Conservation (phyloP, 2,888 invertebrate genomes). For the Catocala sponsa region DNA sequence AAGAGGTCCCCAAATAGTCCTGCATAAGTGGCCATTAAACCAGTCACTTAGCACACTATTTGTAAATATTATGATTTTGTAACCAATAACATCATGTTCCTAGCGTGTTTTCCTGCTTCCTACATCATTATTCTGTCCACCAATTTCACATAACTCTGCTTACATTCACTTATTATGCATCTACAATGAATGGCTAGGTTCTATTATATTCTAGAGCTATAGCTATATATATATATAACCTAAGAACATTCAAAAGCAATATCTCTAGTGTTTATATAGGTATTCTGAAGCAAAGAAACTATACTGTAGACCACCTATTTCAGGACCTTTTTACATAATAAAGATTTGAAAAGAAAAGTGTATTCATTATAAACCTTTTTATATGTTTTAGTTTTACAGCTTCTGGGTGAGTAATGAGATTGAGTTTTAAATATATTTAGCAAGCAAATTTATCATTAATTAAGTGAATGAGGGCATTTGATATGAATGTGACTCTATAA, state of each 20-base stretch:
- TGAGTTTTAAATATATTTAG: conserved; percentile 37
- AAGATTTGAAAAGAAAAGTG: conserved; percentile 62
- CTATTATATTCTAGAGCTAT: conserved; percentile 20
- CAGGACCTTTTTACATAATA: conserved; percentile 41
- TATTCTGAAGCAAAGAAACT: conserved; percentile 18
- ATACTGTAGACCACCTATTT: conserved; percentile 25
- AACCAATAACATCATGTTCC: conserved; percentile 46
- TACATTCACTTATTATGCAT: conserved; percentile 8
- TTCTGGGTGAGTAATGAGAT: conserved; percentile 53
- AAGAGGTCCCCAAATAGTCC: conserved; percentile 27
- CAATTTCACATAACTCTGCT: conserved; percentile 24
- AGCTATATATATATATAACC: too few relatives aligned
- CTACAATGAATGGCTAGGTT: conserved; percentile 6
- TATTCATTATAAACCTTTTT: conserved; percentile 65
- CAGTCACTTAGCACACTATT: conserved; percentile 38
- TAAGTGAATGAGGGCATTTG: conserved; percentile 59
- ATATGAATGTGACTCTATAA: conserved; percentile 54
- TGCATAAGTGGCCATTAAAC: conserved; percentile 34
- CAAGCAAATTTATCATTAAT: conserved; percentile 16
- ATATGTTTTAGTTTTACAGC: conserved; percentile 40
- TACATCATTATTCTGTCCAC: conserved; percentile 25
- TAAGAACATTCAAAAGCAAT: conserved; percentile 10
- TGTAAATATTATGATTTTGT: conserved; percentile 54
- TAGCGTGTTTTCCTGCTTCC: conserved; percentile 36
- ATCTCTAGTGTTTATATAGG: conserved; percentile 21